These are phyloP conservation scores for Dendrolimus houi DNA, from an alignment of 2,888 invertebrate genomes.

Conservation along the genomic window DNA sequence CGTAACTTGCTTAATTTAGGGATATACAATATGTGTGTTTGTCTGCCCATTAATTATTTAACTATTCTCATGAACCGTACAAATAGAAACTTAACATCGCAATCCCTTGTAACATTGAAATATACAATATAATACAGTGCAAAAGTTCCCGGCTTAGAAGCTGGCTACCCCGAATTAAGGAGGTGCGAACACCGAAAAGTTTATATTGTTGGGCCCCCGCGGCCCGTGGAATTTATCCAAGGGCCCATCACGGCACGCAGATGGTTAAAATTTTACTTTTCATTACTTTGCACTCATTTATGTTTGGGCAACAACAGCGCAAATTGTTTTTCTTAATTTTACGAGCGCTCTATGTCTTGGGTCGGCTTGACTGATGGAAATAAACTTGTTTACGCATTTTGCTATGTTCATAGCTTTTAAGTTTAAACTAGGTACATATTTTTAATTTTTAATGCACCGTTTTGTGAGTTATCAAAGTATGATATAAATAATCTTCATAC, in stretches of 20 bases:
- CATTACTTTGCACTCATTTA: constrained; percentile 14
- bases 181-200: constrained; percentile 45
- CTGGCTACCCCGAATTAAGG: constrained; percentile 33
- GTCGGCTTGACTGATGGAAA: not conserved
- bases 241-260: constrained; percentile 11
- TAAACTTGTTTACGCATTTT: not conserved
- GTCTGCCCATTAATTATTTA: too few species aligned
- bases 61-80: not conserved
- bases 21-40: too few species aligned
- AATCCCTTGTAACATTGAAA: constrained; percentile 21
- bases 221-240: constrained; percentile 30
- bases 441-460: too few species aligned
- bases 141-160: constrained; percentile 19
- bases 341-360: not conserved
- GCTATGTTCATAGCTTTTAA: not conserved
- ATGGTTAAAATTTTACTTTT: constrained; percentile 18
- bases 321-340: constrained; percentile 9
- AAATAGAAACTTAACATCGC: not conserved
- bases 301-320: constrained; percentile 6
- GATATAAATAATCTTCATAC: too few species aligned
- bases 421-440: not conserved
- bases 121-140: constrained; percentile 19
- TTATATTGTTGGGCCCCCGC: constrained; percentile 36
- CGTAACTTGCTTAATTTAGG: too few species aligned
- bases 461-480: too few species aligned